Conservation (phyloP, 1,140 invertebrate species). For the Lysiphlebus fabarum region DNA sequence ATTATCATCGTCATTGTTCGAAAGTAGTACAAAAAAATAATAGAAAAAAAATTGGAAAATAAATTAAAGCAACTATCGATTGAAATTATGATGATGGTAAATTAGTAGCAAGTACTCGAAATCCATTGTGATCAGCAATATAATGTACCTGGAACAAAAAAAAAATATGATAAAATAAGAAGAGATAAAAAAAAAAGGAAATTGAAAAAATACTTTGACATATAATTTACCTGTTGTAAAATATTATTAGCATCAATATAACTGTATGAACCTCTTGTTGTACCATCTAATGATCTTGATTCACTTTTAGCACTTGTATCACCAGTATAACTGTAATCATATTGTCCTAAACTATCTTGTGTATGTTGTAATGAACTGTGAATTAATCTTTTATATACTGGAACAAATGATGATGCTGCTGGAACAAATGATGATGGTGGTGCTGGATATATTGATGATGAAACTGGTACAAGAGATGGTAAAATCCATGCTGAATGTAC, state of each 20-base stretch:
- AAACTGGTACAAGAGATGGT: too few species aligned
- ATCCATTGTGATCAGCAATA: slow-evolving; percentile 66
- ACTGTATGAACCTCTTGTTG: slow-evolving; percentile 66
- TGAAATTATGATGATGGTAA: slow-evolving; percentile 54
- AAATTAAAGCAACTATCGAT: not conserved
- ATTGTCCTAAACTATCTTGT: slow-evolving; percentile 64
- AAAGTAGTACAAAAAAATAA: not conserved
- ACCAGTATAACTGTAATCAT: slow-evolving; percentile 66
- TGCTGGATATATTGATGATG: too few species aligned
- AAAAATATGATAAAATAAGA: too few species aligned
- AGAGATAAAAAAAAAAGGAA: too few species aligned
- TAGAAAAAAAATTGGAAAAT: not conserved
- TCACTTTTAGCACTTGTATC: slow-evolving; percentile 66
- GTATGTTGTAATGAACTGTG: slow-evolving; percentile 56
- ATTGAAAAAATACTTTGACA: too few species aligned
- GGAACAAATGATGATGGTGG: too few species aligned
- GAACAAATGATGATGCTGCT: too few species aligned
- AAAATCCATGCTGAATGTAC: too few species aligned
- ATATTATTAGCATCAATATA: slow-evolving; percentile 69
- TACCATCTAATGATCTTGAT: slow-evolving; percentile 62
- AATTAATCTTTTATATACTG: slow-evolving; percentile 35
- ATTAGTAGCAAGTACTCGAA: slow-evolving; percentile 65
- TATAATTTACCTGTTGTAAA: slow-evolving; percentile 65
- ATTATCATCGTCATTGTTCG: not conserved
- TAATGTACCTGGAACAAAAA: slow-evolving; percentile 58